phyloP scores from a whole-genome alignment of 1,140 invertebrate genomes.

The Helicoverpa zea region DNA sequence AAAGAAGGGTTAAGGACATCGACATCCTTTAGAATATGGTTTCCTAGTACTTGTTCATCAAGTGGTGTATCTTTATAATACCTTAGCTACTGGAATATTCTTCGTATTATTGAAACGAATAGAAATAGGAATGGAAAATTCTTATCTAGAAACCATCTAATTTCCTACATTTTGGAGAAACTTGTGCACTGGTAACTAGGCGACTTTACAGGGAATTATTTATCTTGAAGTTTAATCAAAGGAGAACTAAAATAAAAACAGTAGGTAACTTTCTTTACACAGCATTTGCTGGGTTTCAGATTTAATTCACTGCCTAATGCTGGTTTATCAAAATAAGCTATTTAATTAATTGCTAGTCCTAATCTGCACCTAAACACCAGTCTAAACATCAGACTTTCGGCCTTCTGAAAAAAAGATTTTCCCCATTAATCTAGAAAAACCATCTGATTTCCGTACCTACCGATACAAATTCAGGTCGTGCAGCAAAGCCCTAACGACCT shows the following conservation, averaged over 20 bases:
- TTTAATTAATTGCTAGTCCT: too few relatives aligned
- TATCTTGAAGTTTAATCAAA: constrained; percentile 18
- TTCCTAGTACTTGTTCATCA: too few relatives aligned
- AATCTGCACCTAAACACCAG: too few relatives aligned
- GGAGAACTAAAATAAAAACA: background rate
- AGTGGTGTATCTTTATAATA: too few relatives aligned
- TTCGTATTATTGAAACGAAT: too few relatives aligned
- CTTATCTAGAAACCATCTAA: background rate
- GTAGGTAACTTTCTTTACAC: background rate
- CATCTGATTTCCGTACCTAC: background rate
- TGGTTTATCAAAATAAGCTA: too few relatives aligned
- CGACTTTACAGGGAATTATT: constrained; percentile 15
- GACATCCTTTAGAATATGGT: too few relatives aligned
- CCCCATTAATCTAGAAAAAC: background rate
- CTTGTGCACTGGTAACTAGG: background rate
- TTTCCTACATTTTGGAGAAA: background rate
- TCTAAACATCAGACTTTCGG: too few relatives aligned
- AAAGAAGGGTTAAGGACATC: too few relatives aligned
- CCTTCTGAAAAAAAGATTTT: too few relatives aligned
- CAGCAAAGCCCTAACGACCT: constrained; percentile 23
- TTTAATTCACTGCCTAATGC: background rate
- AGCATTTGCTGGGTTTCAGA: background rate
- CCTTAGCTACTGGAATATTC: too few relatives aligned
- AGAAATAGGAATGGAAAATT: too few relatives aligned
- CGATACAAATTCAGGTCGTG: constrained; percentile 8